These are phyloP conservation scores for Larimichthys crocea DNA, from an alignment of 2,113 vertebrate species.

Conservation along the genomic window DNA sequence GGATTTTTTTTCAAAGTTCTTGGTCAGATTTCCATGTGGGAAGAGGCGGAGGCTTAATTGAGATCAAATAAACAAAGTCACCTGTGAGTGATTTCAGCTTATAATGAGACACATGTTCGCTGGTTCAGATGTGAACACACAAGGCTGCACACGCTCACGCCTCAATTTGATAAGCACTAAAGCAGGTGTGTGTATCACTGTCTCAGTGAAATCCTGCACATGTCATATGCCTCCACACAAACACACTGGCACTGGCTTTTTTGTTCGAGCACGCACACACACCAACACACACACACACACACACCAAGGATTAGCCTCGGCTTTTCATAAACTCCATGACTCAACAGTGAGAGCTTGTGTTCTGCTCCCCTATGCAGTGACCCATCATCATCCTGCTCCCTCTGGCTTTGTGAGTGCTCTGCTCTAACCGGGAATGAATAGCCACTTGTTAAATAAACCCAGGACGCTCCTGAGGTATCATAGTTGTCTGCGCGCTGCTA, in stretches of 20 bases:
- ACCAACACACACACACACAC: slow-evolving; percentile 22
- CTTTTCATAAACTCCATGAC: slow-evolving; percentile 68
- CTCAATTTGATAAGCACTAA: slow-evolving; percentile 53
- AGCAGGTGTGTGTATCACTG: slow-evolving; percentile 68
- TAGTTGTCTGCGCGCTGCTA: slow-evolving; percentile 46
- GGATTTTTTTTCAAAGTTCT: slow-evolving; percentile 53
- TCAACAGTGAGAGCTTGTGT: slow-evolving; percentile 70
- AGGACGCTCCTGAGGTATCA: slow-evolving; percentile 45
- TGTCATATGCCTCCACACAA: slow-evolving; percentile 4
- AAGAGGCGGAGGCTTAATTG: slow-evolving; percentile 77
- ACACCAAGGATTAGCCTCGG: slow-evolving; percentile 57
- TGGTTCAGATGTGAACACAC: slow-evolving; percentile 23
- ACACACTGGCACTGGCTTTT: slow-evolving; percentile 12
- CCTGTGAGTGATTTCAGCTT: slow-evolving; percentile 81
- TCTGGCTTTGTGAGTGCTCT: slow-evolving; percentile 53
- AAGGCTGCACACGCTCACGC: background rate
- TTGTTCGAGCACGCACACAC: slow-evolving; percentile 13
- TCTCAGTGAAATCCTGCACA: slow-evolving; percentile 26
- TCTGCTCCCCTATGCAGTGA: slow-evolving; percentile 65
- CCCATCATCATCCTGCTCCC: slow-evolving; percentile 68
- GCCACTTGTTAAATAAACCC: slow-evolving; percentile 70
- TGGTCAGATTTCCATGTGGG: slow-evolving; percentile 65
- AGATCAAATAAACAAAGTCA: slow-evolving; percentile 88
- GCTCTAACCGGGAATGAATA: slow-evolving; percentile 64
- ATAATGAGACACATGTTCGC: slow-evolving; percentile 63